Base-by-base conservation (phyloP, 2,888 invertebrate genomes). In the Craniophora ligustri region DNA sequence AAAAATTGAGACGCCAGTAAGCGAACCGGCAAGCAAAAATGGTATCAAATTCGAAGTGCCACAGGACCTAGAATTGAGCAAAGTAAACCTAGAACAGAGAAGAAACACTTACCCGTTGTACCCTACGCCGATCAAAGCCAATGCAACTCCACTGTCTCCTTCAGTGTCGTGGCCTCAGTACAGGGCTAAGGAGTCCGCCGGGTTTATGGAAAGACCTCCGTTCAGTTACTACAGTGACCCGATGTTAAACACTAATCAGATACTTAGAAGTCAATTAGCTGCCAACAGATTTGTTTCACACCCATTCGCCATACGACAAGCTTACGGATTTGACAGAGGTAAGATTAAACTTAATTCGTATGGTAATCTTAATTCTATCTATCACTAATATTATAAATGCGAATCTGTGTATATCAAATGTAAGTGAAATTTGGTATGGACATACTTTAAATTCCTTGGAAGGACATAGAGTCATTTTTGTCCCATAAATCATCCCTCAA, bases 251-350 rank as follows among this genome's bases (percentile, higher is more conserved):
- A 73, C 84, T 10, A 88, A 87, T 15, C 86, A 88, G 28, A 78
- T 91, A 44, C 68, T 92, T 26, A 79, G 91, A 23, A 89, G 57
- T 57, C 91, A 91, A 36, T 73, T 92, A 10, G 86, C 85, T 3
- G 83, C 84, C 0, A 90, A 85, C 46, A 86, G 89, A 81, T 87
- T 80, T 49, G 69, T 82, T 13, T 44, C 87, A 0, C 86, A 85
- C 48, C 83, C 89, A 0, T 86, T 83, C 30, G 74, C 86, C 36
- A 72, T 91, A 66, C 79, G 88, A 60, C 90, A 89, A 53, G 74
- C 87, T 6, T 92, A 88, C 50, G 89, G 87, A 69, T 87, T 85
- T 59, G 89, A 91, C 50, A 86, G 89, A 89, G 90, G 92, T 92
- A 61, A 80, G 85, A 54, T 19, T 19, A 14, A 15, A 18, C n/a